Evolutionary conservation across 1,140 invertebrate species (phyloP).

Genomic region (Babylonia areolata): DNA sequence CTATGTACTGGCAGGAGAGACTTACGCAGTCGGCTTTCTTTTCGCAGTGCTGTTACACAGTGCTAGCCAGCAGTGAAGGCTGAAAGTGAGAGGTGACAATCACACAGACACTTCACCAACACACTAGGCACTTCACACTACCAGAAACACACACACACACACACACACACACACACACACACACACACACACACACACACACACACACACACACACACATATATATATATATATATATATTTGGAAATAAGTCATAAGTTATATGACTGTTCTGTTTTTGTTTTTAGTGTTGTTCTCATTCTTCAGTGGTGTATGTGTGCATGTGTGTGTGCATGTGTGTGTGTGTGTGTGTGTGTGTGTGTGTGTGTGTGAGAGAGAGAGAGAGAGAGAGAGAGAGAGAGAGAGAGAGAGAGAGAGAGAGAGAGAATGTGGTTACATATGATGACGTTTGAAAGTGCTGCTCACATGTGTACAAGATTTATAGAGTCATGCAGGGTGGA

Average conservation of each 20-base stretch:
- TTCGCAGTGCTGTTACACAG: neutral
- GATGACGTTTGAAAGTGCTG: too few relatives aligned
- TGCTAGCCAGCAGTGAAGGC: conserved; percentile 30
- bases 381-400: conserved; percentile 5
- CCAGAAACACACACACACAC: neutral
- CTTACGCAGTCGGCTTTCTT: conserved; percentile 14
- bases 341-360: neutral
- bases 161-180: conserved; percentile 20
- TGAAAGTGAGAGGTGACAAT: conserved; percentile 34
- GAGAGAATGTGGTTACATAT: too few relatives aligned
- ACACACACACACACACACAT: conserved; percentile 8
- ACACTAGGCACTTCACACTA: neutral
- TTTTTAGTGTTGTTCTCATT: too few relatives aligned
- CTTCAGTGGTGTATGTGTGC: neutral
- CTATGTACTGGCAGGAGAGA: conserved; percentile 31
- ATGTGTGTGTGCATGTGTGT: neutral
- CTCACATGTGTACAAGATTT: too few relatives aligned
- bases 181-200: conserved; percentile 1
- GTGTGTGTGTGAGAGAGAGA: neutral
- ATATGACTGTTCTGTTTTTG: neutral
- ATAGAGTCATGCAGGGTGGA: too few relatives aligned
- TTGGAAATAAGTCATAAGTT: neutral
- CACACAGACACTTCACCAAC: conserved; percentile 33
- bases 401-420: too few relatives aligned
- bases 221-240: neutral